Evolutionary conservation across 2,888 invertebrate genomes (phyloP).

Genomic region (Nymphalis c-album): DNA sequence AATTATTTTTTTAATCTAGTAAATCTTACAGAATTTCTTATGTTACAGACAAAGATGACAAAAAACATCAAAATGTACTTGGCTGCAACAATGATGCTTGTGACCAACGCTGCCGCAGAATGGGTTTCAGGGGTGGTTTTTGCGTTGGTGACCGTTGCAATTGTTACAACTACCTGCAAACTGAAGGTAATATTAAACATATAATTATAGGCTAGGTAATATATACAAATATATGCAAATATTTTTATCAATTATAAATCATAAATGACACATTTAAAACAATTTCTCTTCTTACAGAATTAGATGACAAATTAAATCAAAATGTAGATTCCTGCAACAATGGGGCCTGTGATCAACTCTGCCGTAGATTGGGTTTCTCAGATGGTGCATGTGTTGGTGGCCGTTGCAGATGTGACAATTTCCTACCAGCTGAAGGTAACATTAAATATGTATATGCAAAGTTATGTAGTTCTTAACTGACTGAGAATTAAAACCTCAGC

Average conservation of each 20-base stretch:
- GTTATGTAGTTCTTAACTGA: no score
- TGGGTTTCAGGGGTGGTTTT: constrained; percentile 47
- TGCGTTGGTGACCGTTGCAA: constrained; percentile 42
- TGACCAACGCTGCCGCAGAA: constrained; percentile 48
- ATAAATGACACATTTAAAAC: no score
- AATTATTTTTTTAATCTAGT: no score
- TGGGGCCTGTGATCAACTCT: constrained; percentile 47
- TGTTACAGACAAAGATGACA: background rate
- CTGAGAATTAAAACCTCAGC: no score
- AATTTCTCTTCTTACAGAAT: background rate
- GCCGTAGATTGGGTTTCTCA: constrained; percentile 46
- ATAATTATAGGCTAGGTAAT: no score
- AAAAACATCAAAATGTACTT: background rate
- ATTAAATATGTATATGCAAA: no score
- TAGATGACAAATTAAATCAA: background rate
- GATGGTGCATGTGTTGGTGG: constrained; percentile 41
- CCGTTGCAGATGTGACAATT: constrained; percentile 48
- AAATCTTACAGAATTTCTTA: background rate
- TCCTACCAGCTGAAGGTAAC: constrained; percentile 17
- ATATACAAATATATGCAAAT: no score
- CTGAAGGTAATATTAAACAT: constrained; percentile 6
- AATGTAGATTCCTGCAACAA: constrained; percentile 29
- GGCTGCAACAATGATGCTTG: constrained; percentile 42
- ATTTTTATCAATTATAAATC: no score
- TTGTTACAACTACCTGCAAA: constrained; percentile 42